These are phyloP conservation scores for Macrophya annulata DNA, from an alignment of 2,888 invertebrate genomes.

Conservation along the genomic window DNA sequence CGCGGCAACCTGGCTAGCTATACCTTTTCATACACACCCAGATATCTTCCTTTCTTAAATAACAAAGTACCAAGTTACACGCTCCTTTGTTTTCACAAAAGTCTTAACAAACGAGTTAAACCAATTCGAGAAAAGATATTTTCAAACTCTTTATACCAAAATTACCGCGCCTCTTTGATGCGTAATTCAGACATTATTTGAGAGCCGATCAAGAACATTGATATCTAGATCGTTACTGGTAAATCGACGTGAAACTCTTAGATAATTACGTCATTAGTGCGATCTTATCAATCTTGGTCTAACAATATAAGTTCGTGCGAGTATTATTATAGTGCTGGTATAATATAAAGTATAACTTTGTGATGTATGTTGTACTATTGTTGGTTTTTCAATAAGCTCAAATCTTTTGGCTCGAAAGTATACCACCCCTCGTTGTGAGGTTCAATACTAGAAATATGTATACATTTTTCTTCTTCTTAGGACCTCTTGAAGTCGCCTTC, in stretches of 20 bases:
- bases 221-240: slow-evolving; percentile 38
- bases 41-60: slow-evolving; percentile 65
- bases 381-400: slow-evolving; percentile 25
- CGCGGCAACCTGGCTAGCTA: neutral
- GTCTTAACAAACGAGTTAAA: neutral
- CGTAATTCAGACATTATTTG: slow-evolving; percentile 34
- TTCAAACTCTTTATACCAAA: neutral
- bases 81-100: slow-evolving; percentile 58
- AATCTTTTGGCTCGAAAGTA: slow-evolving; percentile 6
- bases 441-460: slow-evolving; percentile 24
- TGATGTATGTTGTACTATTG: neutral
- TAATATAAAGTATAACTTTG: neutral
- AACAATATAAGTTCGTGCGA: neutral
- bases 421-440: neutral
- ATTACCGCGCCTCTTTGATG: neutral
- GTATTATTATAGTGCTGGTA: neutral
- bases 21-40: neutral
- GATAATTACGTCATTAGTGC: slow-evolving; percentile 11
- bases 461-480: neutral
- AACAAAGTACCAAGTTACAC: slow-evolving; percentile 68
- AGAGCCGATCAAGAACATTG: slow-evolving; percentile 20
- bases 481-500: slow-evolving; percentile 2
- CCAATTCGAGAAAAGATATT: slow-evolving; percentile 14
- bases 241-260: slow-evolving; percentile 15
- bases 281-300: slow-evolving; percentile 29